phyloP scores from a whole-genome alignment of 2,797 vertebrate species.

The Oreochromis mossambicus region DNA sequence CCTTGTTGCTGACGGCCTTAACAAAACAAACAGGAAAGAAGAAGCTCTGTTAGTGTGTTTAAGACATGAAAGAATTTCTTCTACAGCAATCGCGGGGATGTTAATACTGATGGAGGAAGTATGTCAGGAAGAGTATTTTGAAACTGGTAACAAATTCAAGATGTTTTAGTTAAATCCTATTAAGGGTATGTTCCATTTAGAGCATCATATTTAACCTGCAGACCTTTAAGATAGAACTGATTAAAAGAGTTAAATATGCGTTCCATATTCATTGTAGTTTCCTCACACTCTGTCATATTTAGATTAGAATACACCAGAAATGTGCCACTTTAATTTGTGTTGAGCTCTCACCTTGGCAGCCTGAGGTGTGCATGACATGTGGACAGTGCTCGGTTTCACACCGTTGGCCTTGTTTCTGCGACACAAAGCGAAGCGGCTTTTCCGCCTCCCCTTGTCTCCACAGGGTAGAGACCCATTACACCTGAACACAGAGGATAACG shows the following conservation, averaged over 20 bases:
- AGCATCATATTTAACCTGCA: not conserved
- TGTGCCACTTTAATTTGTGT: not conserved
- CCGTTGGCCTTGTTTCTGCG: constrained; percentile 91
- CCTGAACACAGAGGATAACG: constrained; percentile 37
- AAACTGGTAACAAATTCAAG: not conserved
- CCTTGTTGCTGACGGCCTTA: constrained; percentile 92
- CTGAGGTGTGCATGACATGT: constrained; percentile 88
- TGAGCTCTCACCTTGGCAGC: constrained; percentile 84
- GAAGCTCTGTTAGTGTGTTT: not conserved
- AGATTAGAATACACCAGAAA: not conserved
- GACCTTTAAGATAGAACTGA: not conserved
- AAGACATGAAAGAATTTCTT: not conserved
- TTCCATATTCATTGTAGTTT: not conserved
- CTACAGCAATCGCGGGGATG: not conserved
- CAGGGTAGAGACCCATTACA: constrained; percentile 92
- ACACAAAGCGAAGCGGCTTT: constrained; percentile 89
- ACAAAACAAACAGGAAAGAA: not conserved
- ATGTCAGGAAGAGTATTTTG: not conserved
- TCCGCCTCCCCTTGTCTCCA: constrained; percentile 88
- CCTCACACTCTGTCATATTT: not conserved
- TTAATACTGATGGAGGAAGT: not conserved
- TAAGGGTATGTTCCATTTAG: not conserved
- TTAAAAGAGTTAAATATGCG: not conserved
- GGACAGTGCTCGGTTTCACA: constrained; percentile 91
- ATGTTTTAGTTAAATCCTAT: not conserved